Percentiles rank a stretch among this genome's conserved stretches.
Evolutionary conservation across 2,113 vertebrate species (phyloP).

Genomic region (Pelodiscus sinensis): DNA sequence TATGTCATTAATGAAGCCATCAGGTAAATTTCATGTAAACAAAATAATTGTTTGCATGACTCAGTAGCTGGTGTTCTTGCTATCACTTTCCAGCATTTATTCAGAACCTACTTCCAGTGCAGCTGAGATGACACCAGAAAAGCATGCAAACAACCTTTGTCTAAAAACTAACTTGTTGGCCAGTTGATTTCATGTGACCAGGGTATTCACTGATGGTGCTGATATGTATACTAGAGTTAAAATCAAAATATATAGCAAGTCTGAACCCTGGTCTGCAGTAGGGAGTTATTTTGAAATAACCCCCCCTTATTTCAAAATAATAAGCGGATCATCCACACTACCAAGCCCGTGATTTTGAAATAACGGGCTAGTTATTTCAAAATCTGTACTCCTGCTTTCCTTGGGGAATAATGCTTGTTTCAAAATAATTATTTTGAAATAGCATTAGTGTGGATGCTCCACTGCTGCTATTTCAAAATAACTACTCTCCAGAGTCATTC

Average conservation of each 20-base stretch:
- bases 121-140: slow-evolving; percentile 1
- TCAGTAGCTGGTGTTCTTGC: neutral
- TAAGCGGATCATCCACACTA: too few relatives aligned
- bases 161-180: slow-evolving; percentile 20
- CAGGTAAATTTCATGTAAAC: slow-evolving; percentile 14
- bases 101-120: neutral
- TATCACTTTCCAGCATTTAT: neutral
- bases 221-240: neutral
- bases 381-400: too few relatives aligned
- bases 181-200: neutral
- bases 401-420: too few relatives aligned
- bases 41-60: neutral
- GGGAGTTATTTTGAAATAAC: too few relatives aligned
- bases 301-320: too few relatives aligned
- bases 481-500: too few relatives aligned
- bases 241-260: neutral
- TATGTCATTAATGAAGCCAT: neutral
- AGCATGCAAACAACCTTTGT: neutral
- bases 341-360: too few relatives aligned
- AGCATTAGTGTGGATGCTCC: too few relatives aligned
- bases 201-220: neutral
- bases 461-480: too few relatives aligned
- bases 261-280: too few relatives aligned
- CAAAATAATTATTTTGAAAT: too few relatives aligned
- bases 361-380: too few relatives aligned